Evolutionary conservation across 2,888 invertebrate species (phyloP), one percentile per base, ranked within the genome.

Genomic region (Morinoia aosen): DNA sequence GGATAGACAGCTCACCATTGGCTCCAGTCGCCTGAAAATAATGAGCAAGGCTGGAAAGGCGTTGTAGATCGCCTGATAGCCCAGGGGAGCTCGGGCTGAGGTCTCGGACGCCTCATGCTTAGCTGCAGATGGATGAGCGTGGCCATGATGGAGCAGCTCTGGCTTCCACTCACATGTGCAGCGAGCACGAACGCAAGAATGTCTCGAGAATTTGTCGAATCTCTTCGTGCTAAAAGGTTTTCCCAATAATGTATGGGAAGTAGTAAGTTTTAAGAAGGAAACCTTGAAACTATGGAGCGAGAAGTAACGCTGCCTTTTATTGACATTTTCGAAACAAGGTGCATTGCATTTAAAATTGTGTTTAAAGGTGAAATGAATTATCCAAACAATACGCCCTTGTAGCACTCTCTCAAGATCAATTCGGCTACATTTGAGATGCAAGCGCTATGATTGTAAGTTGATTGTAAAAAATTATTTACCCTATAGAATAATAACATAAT

Each of bases 1-100:
- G 93, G 93, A 93, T 56, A 93, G 93, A 93, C 93, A 93, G 93
- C 93, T 57, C 93, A 57, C 93, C 93, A 93, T 93, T 93, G 93
- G 93, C 93, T 93, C 93, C 56, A 57, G 57, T 57, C 93, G 57
- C n/a, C 93, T 57, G 93, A 93, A 93, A 93, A 93, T 93, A 93
- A 93, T 93, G 93, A 93, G 93, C 57, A n/a, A 48, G 57, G 93
- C 93, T 93, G 57, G 57, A 57, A 93, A 93, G 93, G 93, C 93
- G 93, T 93, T 93, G 93, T 93, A 93, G 93, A 93, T 93, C 57
- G 93, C 10, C 93, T 33, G 93, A 93, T 93, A 93, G 93, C 93
- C 57, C 90, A 57, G 57, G 57, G 93, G 57, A 93, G 93, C 93
- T n/a, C 25, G 39, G 48, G 11, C 40, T 90, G 48, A 90, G 14